phyloP scores from a whole-genome alignment of 30 jellyfish, hydroid and myxozoan genomes.

The Chrysaora quinquecirrha region DNA sequence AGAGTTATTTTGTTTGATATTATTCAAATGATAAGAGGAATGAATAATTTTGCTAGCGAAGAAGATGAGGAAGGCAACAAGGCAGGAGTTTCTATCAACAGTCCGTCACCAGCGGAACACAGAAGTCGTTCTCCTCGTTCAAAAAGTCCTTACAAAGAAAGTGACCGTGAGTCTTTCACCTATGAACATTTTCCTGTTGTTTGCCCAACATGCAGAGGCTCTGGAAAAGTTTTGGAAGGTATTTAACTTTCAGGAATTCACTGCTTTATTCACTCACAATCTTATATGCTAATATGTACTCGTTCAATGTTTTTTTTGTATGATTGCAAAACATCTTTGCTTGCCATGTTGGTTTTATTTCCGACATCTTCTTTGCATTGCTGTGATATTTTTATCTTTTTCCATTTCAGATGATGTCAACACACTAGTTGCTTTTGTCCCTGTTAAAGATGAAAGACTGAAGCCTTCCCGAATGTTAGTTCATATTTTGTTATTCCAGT shows the following conservation, averaged over 20 bases:
- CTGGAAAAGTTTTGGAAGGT: conserved; percentile 78
- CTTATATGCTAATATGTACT: no score
- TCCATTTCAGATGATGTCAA: conserved; percentile 48
- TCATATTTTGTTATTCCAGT: no score
- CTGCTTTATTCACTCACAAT: no score
- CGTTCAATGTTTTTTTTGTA: no score
- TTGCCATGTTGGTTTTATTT: no score
- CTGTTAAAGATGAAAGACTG: conserved; percentile 85
- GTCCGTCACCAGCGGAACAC: background rate
- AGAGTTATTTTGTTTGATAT: no score
- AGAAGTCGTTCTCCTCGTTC: background rate
- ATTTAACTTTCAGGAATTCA: no score
- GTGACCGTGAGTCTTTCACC: conserved; percentile 56
- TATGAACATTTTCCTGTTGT: conserved; percentile 95
- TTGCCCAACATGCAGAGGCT: conserved; percentile 95
- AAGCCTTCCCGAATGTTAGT: conserved; percentile 84
- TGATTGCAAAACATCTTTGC: no score
- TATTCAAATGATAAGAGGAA: conserved; percentile 45
- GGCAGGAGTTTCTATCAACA: conserved; percentile 21
- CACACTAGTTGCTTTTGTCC: conserved; percentile 81
- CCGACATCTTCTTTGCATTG: no score
- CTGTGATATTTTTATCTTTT: no score
- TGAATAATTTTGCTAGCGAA: conserved; percentile 16
- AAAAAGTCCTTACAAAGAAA: conserved; percentile 15
- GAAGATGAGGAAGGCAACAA: conserved; percentile 15